phyloP scores from a whole-genome alignment of 2,888 invertebrate species.

The Itoplectis maculator region DNA sequence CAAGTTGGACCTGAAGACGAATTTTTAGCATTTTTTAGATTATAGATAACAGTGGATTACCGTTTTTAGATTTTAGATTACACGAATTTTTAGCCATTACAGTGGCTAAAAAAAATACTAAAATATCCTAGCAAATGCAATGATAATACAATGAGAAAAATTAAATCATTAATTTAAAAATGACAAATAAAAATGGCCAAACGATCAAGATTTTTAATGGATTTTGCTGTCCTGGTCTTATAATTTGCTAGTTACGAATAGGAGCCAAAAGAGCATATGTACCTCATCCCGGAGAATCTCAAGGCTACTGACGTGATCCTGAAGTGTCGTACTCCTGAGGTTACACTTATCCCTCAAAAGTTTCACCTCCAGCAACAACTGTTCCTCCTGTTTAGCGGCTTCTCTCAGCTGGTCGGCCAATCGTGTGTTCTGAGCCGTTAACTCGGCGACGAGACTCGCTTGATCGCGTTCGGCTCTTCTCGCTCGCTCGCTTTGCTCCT shows the following conservation, averaged over 20 bases:
- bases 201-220: too few species aligned
- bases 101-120: neutral
- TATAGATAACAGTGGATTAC: too few species aligned
- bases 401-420: constrained; percentile 94
- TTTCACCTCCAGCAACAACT: constrained; percentile 92
- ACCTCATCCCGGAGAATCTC: constrained; percentile 95
- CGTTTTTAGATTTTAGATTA: too few species aligned
- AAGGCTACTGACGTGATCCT: constrained; percentile 95
- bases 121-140: neutral
- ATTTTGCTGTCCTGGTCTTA: too few species aligned
- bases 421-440: constrained; percentile 95
- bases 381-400: constrained; percentile 92
- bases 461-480: constrained; percentile 92
- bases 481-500: constrained; percentile 84
- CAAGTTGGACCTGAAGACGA: constrained; percentile 88
- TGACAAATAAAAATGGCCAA: too few species aligned
- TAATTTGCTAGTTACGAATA: neutral
- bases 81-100: neutral
- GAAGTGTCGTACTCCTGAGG: constrained; percentile 91
- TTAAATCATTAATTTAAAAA: too few species aligned
- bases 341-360: constrained; percentile 93
- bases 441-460: constrained; percentile 91
- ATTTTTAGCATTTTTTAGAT: too few species aligned
- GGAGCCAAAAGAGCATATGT: constrained; percentile 56
- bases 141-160: too few species aligned